These are phyloP conservation scores for Apodemia duryi DNA, from an alignment of 2,888 invertebrate species.

Conservation along the genomic window DNA sequence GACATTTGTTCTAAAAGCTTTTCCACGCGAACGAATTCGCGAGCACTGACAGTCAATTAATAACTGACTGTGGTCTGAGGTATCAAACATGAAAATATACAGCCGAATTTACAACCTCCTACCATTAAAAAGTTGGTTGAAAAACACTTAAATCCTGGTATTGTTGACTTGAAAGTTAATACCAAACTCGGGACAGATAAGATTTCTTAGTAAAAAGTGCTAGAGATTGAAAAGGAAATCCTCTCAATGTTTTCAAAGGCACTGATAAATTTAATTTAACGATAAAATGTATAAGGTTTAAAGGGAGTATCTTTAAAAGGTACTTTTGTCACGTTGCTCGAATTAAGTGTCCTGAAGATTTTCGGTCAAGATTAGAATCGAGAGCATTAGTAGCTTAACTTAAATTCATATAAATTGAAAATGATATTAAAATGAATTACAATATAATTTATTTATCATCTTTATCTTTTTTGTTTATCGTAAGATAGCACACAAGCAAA, in stretches of 20 bases:
- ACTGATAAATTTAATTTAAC: conserved; percentile 12
- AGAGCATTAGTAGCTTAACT: neutral
- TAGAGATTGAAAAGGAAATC: conserved; percentile 13
- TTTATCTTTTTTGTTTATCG: no score
- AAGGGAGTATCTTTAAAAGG: neutral
- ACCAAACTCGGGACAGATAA: conserved; percentile 5
- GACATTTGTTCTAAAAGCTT: no score
- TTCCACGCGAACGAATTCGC: no score
- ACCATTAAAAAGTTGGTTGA: neutral
- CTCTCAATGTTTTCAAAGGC: conserved; percentile 13
- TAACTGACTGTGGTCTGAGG: no score
- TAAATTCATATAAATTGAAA: no score
- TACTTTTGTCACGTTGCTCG: conserved; percentile 6
- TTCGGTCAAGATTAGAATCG: conserved; percentile 5
- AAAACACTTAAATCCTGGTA: conserved; percentile 1
- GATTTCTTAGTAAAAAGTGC: conserved; percentile 13
- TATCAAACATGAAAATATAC: no score
- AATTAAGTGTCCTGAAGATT: conserved; percentile 5
- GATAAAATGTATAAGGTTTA: conserved; percentile 12
- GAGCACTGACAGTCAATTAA: no score
- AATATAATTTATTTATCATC: no score
- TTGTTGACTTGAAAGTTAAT: conserved; percentile 4
- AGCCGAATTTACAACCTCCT: no score
- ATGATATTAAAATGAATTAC: no score
- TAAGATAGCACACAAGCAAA: no score